A percentile compares a stretch with the other conserved stretches of the same genome.
phyloP scores from a whole-genome alignment of 2,113 vertebrate genomes.

The Aix galericulata region DNA sequence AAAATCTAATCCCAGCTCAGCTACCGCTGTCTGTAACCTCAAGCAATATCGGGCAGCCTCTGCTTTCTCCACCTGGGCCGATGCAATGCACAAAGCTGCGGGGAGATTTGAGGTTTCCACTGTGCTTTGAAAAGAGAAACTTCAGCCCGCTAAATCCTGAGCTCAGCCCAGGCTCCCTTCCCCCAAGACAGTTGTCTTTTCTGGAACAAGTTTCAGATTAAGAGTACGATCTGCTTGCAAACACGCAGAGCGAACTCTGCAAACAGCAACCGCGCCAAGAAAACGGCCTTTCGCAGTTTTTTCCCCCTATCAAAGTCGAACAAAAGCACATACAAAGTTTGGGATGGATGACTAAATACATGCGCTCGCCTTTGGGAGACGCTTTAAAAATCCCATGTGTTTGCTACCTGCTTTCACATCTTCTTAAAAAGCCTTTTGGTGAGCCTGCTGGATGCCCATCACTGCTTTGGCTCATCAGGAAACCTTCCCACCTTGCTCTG shows the following conservation, averaged over 20 bases:
- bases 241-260: constrained; percentile 34
- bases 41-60: not conserved
- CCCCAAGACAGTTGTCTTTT: constrained; percentile 59
- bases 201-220: constrained; percentile 65
- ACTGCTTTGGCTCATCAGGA: constrained; percentile 40
- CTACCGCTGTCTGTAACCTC: not conserved
- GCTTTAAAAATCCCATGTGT: not conserved
- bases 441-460: not conserved
- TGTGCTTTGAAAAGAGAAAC: not conserved
- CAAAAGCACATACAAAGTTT: constrained; percentile 11
- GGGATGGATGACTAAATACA: not conserved
- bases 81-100: not conserved
- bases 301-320: not conserved
- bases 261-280: not conserved
- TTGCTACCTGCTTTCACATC: not conserved
- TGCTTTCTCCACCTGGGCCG: not conserved
- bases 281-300: constrained; percentile 28
- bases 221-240: constrained; percentile 61
- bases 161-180: constrained; percentile 33
- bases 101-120: constrained; percentile 1
- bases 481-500: constrained; percentile 28
- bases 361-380: not conserved
- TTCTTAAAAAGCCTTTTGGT: not conserved
- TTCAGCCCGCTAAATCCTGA: constrained; percentile 37
- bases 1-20: constrained; percentile 18